Conservation (phyloP, 2,797 vertebrate genomes). For the Sebastes matsubarae region DNA sequence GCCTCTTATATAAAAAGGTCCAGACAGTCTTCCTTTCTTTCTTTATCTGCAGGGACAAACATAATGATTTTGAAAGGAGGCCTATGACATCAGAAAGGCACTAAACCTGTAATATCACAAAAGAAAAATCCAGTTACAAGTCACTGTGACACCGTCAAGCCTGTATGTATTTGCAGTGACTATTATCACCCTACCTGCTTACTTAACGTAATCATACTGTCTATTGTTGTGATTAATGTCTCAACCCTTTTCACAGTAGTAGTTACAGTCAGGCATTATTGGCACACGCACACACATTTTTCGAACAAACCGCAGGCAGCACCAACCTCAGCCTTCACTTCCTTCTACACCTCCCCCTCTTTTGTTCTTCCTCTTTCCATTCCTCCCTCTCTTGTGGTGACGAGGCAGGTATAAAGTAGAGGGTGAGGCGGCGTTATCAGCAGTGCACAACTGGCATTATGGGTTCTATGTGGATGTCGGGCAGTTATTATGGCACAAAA, state of each 20-base stretch:
- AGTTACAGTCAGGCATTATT: background rate
- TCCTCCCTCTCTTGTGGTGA: slow-evolving; percentile 34
- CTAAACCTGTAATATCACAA: background rate
- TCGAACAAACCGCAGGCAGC: slow-evolving; percentile 41
- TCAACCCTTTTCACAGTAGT: background rate
- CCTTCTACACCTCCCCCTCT: background rate
- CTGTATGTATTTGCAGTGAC: background rate
- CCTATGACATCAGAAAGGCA: background rate
- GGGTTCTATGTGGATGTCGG: slow-evolving; percentile 2
- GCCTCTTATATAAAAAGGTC: background rate
- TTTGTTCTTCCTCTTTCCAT: background rate
- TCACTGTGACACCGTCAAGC: background rate
- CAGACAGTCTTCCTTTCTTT: background rate
- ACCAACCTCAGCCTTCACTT: slow-evolving; percentile 37
- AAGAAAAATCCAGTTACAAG: background rate
- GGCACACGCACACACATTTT: slow-evolving; percentile 16
- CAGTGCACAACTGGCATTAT: slow-evolving; percentile 7
- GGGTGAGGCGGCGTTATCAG: slow-evolving; percentile 25
- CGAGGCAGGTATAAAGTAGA: slow-evolving; percentile 26
- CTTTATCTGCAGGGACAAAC: background rate
- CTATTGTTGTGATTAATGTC: slow-evolving; percentile 9
- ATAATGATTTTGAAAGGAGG: background rate
- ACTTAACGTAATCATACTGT: slow-evolving; percentile 5
- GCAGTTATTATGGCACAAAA: slow-evolving; percentile 30
- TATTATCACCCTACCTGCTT: background rate